Percentiles rank a stretch among this genome's conserved stretches.
phyloP scores from a whole-genome alignment of 35 echinoderm and acorn worm species.

The Lytechinus variegatus region DNA sequence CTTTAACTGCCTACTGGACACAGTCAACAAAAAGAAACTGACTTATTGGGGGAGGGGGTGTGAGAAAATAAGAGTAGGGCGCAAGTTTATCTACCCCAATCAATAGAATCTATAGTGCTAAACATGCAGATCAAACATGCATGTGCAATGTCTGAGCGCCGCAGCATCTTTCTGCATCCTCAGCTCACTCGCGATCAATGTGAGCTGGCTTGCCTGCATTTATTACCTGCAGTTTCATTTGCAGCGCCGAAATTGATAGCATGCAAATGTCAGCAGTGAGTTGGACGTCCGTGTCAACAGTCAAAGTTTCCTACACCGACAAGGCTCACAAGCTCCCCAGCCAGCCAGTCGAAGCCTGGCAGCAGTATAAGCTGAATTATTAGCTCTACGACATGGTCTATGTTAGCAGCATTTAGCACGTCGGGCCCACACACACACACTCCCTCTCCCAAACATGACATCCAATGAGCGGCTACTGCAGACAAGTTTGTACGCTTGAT shows the following conservation, averaged over 20 bases:
- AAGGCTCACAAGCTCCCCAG: neutral
- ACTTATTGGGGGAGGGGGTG: neutral
- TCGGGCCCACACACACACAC: neutral
- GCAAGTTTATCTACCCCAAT: slow-evolving; percentile 23
- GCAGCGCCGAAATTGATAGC: slow-evolving; percentile 52
- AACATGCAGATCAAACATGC: slow-evolving; percentile 35
- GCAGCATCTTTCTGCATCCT: neutral
- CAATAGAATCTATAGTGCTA: slow-evolving; percentile 6
- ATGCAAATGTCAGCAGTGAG: slow-evolving; percentile 51
- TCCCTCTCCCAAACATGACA: neutral
- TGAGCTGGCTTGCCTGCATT: slow-evolving; percentile 48
- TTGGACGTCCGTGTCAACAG: slow-evolving; percentile 43
- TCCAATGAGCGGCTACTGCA: neutral
- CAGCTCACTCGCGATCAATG: slow-evolving; percentile 15
- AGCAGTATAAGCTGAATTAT: slow-evolving; percentile 19
- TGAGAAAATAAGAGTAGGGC: neutral
- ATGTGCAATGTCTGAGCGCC: neutral
- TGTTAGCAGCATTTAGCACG: slow-evolving; percentile 38
- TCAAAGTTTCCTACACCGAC: slow-evolving; percentile 28
- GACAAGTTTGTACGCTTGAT: slow-evolving; percentile 18
- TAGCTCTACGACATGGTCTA: slow-evolving; percentile 22
- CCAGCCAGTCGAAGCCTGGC: slow-evolving; percentile 1
- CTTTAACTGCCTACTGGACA: neutral
- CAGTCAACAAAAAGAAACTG: neutral
- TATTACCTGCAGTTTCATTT: slow-evolving; percentile 56